A percentile compares a stretch with the other conserved stretches of the same genome.
Evolutionary conservation across 2,797 vertebrate species (phyloP).

Genomic region (Chiropotes sagulatus): DNA sequence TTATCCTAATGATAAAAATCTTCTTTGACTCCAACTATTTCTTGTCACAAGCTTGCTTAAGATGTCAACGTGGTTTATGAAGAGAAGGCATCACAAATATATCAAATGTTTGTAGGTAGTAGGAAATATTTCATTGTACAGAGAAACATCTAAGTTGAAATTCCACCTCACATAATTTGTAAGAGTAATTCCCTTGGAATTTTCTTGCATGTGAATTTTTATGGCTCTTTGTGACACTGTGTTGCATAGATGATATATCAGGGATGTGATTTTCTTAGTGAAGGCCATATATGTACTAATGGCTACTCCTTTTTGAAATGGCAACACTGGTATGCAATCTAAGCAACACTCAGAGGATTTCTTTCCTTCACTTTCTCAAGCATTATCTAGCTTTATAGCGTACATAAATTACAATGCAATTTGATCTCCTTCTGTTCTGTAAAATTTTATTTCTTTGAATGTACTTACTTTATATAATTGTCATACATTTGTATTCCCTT

Average conservation of each 20-base stretch:
- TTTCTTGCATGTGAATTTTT: background rate
- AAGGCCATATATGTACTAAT: background rate
- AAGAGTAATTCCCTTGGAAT: background rate
- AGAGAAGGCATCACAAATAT: background rate
- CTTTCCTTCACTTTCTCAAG: background rate
- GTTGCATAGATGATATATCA: background rate
- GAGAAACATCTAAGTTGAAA: background rate
- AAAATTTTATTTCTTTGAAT: background rate
- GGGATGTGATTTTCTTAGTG: background rate
- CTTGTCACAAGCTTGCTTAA: background rate
- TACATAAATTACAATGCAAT: background rate
- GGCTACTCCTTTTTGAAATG: background rate
- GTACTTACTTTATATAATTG: background rate
- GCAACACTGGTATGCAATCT: background rate
- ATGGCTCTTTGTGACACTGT: background rate
- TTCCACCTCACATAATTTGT: background rate
- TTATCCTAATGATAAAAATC: background rate
- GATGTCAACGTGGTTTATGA: background rate
- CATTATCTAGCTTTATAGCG: background rate
- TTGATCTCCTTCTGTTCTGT: background rate
- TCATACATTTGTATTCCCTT: constrained; percentile 18
- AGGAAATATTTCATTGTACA: background rate
- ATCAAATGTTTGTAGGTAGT: background rate
- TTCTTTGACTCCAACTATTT: background rate
- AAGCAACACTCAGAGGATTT: background rate